Conservation (phyloP, 2,113 vertebrate species). For the Sturnus vulgaris region DNA sequence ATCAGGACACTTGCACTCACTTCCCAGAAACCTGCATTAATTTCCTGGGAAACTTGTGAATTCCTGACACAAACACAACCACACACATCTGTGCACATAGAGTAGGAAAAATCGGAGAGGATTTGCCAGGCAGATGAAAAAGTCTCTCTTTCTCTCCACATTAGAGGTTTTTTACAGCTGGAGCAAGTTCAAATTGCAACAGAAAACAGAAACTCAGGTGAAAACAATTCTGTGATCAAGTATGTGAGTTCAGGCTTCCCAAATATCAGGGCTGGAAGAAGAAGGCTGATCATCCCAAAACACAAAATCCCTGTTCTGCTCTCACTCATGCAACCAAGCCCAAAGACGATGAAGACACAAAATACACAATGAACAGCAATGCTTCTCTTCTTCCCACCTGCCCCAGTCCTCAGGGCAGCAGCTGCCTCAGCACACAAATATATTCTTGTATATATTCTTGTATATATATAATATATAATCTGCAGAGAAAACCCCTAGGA, state of each 20-base stretch:
- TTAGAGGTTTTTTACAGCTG: neutral
- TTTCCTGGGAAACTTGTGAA: neutral
- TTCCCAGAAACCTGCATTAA: neutral
- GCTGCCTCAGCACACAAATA: neutral
- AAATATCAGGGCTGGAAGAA: neutral
- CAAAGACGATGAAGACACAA: neutral
- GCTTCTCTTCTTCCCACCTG: neutral
- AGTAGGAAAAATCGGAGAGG: neutral
- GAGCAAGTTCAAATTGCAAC: neutral
- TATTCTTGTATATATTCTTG: neutral
- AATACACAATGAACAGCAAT: neutral
- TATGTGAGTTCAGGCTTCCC: neutral
- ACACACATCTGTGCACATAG: rapidly evolving
- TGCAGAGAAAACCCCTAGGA: neutral
- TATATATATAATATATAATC: neutral
- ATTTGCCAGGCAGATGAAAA: neutral
- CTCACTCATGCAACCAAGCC: neutral
- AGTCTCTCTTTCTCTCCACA: rapidly evolving
- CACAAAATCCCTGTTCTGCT: neutral
- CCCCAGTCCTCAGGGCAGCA: neutral
- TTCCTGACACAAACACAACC: neutral
- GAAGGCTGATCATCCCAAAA: neutral
- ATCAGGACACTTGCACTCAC: neutral
- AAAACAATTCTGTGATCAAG: neutral
- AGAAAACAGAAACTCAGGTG: neutral